Evolutionary conservation across 2,888 invertebrate species (phyloP).

Genomic region (Ormyrus pomaceus): DNA sequence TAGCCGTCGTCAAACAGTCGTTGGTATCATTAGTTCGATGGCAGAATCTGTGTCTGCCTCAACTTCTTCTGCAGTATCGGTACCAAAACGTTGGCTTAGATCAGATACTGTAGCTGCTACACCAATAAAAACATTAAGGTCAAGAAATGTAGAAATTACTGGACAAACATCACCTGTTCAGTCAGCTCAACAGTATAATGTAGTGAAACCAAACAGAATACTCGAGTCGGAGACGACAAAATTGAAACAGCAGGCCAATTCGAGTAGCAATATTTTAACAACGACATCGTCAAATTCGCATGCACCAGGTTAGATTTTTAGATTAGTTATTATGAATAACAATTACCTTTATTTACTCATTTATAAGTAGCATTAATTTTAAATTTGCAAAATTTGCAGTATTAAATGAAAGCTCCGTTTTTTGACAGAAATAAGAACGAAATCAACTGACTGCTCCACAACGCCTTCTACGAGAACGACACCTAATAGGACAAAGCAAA

Average conservation of each 20-base stretch:
- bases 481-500: conserved; percentile 55
- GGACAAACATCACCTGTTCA: conserved; percentile 71
- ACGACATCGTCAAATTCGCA: conserved; percentile 9
- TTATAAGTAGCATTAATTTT: no score
- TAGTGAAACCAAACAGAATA: conserved; percentile 68
- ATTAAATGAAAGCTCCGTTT: conserved; percentile 28
- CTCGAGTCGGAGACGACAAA: conserved; percentile 64
- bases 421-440: conserved; percentile 46
- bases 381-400: no score
- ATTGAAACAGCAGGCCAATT: conserved; percentile 60
- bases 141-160: conserved; percentile 73
- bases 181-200: conserved; percentile 69
- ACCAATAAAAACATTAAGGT: conserved; percentile 73
- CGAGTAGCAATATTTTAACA: not conserved
- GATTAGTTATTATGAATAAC: no score
- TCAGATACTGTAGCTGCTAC: conserved; percentile 75
- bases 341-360: no score
- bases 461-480: conserved; percentile 42
- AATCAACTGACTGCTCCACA: conserved; percentile 34
- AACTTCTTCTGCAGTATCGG: conserved; percentile 34
- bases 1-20: conserved; percentile 50
- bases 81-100: conserved; percentile 72
- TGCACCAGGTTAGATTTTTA: conserved; percentile 36
- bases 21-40: conserved; percentile 37
- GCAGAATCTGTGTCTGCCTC: not conserved